A percentile compares a stretch with the other conserved stretches of the same genome.
phyloP scores from a whole-genome alignment of 2,888 invertebrate genomes.

The Cyrtodaria siliqua region DNA sequence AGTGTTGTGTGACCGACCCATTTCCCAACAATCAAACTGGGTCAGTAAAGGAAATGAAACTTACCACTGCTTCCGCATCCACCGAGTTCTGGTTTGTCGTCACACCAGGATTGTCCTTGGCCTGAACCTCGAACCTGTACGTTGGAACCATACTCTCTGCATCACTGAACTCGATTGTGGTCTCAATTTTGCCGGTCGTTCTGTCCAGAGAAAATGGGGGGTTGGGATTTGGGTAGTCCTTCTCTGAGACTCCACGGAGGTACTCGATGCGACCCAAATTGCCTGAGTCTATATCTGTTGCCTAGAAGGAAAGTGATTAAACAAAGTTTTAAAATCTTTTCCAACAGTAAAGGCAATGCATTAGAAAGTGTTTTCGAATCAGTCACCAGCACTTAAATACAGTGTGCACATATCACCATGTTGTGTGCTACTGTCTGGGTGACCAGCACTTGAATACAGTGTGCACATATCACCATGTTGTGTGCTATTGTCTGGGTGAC shows the following conservation, averaged over 20 bases:
- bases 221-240: slow-evolving; percentile 86
- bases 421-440: too few species aligned
- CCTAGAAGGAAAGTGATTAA: slow-evolving; percentile 86
- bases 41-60: too few species aligned
- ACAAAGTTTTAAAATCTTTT: too few species aligned
- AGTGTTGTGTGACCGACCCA: too few species aligned
- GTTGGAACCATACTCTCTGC: slow-evolving; percentile 21
- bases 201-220: slow-evolving; percentile 48
- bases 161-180: slow-evolving; percentile 35
- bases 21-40: too few species aligned
- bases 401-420: too few species aligned
- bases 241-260: slow-evolving; percentile 77
- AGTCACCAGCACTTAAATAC: too few species aligned
- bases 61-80: slow-evolving; percentile 67
- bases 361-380: too few species aligned
- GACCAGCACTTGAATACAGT: too few species aligned
- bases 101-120: slow-evolving; percentile 66
- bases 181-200: slow-evolving; percentile 43
- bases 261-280: slow-evolving; percentile 93
- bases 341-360: too few species aligned
- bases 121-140: slow-evolving; percentile 63
- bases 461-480: too few species aligned
- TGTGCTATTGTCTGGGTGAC: too few species aligned
- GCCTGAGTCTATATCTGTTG: slow-evolving; percentile 94
- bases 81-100: slow-evolving; percentile 44